Conservation (phyloP, 2,113 vertebrate species). For the Zapus hudsonius region DNA sequence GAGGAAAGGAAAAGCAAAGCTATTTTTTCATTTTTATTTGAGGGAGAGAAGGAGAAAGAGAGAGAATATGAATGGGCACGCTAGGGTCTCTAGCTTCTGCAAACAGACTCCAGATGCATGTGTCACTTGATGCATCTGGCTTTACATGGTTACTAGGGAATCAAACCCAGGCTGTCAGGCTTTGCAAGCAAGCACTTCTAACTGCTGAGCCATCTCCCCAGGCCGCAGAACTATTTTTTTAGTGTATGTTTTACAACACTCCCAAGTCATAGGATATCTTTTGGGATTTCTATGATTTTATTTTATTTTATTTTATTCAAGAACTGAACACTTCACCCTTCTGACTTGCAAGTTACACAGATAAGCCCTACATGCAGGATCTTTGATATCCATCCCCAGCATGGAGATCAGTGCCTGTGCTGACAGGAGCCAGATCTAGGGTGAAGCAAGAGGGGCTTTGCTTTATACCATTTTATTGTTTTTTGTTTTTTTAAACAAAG, state of each 20-base stretch:
- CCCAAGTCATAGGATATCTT: fast-evolving
- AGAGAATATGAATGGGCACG: too few species aligned
- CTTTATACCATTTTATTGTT: background rate
- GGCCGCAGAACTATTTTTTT: background rate
- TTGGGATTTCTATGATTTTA: background rate
- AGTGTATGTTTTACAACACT: background rate
- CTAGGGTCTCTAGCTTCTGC: too few species aligned
- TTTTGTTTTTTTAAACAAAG: background rate
- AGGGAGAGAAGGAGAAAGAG: too few species aligned
- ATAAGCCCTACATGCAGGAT: background rate
- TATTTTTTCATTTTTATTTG: background rate
- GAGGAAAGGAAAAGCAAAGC: background rate
- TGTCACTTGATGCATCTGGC: too few species aligned
- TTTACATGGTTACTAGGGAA: too few species aligned
- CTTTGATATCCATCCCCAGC: background rate
- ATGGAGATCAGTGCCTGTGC: background rate
- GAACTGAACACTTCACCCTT: background rate
- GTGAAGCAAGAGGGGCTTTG: background rate
- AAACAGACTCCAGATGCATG: too few species aligned
- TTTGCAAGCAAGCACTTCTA: too few species aligned
- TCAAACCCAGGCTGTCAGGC: too few species aligned
- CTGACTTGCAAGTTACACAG: background rate
- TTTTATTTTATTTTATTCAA: background rate
- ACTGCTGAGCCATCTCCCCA: too few species aligned
- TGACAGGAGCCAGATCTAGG: background rate